A percentile compares a stretch with the other conserved stretches of the same genome.
Evolutionary conservation across 2,797 vertebrate species (phyloP).

Genomic region (Melanotaenia maccullochi): DNA sequence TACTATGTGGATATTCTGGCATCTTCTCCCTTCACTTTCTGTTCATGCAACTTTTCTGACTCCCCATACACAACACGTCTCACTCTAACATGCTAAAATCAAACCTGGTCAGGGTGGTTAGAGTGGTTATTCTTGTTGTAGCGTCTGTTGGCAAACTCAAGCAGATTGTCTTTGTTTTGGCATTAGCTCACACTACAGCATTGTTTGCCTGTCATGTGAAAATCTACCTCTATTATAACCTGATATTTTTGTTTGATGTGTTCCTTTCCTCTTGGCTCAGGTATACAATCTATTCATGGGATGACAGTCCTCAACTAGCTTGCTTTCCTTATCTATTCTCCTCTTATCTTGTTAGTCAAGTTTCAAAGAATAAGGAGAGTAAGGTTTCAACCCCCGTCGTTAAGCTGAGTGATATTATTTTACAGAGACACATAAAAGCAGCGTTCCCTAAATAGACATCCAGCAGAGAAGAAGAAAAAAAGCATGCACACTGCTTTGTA

Average conservation of each 20-base stretch:
- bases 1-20: conserved; percentile 61
- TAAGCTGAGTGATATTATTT: conserved; percentile 63
- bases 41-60: conserved; percentile 70
- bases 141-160: conserved; percentile 35
- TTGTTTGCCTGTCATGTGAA: conserved; percentile 54
- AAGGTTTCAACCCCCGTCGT: conserved; percentile 58
- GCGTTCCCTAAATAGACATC: conserved; percentile 51
- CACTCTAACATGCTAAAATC: conserved; percentile 3
- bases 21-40: conserved; percentile 80
- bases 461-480: conserved; percentile 11
- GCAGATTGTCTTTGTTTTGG: conserved; percentile 60
- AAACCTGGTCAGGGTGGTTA: conserved; percentile 66
- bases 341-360: conserved; percentile 60
- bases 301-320: conserved; percentile 28
- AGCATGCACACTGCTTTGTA: conserved; percentile 10
- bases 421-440: conserved; percentile 56
- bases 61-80: conserved; percentile 47
- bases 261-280: conserved; percentile 45
- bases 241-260: conserved; percentile 55
- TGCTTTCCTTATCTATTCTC: conserved; percentile 49
- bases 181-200: conserved; percentile 27
- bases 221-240: conserved; percentile 39
- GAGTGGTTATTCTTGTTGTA: conserved; percentile 59
- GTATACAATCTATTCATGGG: conserved; percentile 51
- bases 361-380: conserved; percentile 55